phyloP scores from a whole-genome alignment of 1,140 invertebrate genomes.

The Rhagoletis pomonella region DNA sequence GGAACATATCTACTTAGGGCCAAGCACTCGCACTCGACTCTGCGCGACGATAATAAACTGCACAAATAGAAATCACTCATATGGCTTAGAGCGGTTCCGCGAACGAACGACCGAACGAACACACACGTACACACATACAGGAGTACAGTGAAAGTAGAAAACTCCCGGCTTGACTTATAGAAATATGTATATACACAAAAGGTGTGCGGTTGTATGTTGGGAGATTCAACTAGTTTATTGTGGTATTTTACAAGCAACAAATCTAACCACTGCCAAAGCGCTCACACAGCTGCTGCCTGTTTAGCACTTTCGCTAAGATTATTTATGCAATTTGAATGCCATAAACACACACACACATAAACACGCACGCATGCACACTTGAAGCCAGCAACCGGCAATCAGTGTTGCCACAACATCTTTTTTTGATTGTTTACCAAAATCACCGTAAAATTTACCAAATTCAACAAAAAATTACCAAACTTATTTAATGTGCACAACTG shows the following conservation, averaged over 20 bases:
- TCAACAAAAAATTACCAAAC: no score
- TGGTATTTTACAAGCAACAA: slow-evolving; percentile 38
- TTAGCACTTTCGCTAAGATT: slow-evolving; percentile 48
- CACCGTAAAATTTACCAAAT: no score
- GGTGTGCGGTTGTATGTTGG: not conserved
- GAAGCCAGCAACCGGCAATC: not conserved
- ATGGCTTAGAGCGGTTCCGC: not conserved
- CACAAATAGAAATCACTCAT: slow-evolving; percentile 16
- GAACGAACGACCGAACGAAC: not conserved
- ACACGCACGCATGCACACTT: not conserved
- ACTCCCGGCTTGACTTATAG: not conserved
- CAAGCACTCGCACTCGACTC: not conserved
- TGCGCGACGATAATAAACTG: slow-evolving; percentile 15
- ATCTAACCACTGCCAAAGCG: not conserved
- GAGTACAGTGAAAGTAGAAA: not conserved
- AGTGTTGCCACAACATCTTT: no score
- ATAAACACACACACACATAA: slow-evolving; percentile 20
- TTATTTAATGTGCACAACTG: no score
- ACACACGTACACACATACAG: no score
- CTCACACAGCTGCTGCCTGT: slow-evolving; percentile 6
- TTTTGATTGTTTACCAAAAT: no score
- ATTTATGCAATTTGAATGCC: slow-evolving; percentile 48
- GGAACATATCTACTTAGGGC: not conserved
- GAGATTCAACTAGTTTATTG: slow-evolving; percentile 20
- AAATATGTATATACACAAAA: not conserved